A percentile compares a stretch with the other conserved stretches of the same genome.
phyloP scores from a whole-genome alignment of 2,888 invertebrate species.

The Metalampra italica region DNA sequence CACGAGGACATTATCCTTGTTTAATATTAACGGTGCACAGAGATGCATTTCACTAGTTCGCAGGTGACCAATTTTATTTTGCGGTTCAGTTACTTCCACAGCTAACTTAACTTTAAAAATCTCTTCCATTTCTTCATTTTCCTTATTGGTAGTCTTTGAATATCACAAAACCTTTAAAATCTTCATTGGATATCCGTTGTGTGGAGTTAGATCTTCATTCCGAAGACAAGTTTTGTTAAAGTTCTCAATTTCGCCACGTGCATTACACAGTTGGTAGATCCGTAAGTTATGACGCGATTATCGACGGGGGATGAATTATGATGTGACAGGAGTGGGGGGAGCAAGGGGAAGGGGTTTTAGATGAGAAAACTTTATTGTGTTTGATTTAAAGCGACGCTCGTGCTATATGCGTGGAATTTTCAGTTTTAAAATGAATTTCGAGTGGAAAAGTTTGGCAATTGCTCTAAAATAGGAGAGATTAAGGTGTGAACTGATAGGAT shows the following conservation, averaged over 20 bases:
- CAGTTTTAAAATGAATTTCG: neutral
- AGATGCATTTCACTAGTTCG: constrained; percentile 34
- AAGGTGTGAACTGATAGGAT: no score
- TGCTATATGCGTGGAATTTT: constrained; percentile 4
- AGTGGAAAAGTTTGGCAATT: neutral
- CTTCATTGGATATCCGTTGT: neutral
- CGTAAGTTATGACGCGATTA: constrained; percentile 60
- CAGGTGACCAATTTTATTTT: constrained; percentile 3
- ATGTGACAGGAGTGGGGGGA: constrained; percentile 27
- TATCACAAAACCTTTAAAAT: neutral
- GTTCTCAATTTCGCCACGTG: constrained; percentile 4
- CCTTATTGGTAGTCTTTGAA: neutral
- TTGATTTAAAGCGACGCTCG: constrained; percentile 27
- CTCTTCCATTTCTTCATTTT: neutral
- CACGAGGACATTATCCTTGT: constrained; percentile 46
- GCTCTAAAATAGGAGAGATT: no score
- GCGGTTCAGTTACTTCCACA: constrained; percentile 4
- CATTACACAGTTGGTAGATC: constrained; percentile 10
- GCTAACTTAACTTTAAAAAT: neutral
- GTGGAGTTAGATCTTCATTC: neutral
- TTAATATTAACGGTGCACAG: constrained; percentile 46
- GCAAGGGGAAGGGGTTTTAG: constrained; percentile 21
- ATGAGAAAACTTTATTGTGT: constrained; percentile 29
- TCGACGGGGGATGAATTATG: constrained; percentile 43
- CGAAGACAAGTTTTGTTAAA: neutral